Percentiles rank a stretch among this genome's conserved stretches.
phyloP scores from a whole-genome alignment of 2,113 vertebrate genomes.

The Carassius auratus region DNA sequence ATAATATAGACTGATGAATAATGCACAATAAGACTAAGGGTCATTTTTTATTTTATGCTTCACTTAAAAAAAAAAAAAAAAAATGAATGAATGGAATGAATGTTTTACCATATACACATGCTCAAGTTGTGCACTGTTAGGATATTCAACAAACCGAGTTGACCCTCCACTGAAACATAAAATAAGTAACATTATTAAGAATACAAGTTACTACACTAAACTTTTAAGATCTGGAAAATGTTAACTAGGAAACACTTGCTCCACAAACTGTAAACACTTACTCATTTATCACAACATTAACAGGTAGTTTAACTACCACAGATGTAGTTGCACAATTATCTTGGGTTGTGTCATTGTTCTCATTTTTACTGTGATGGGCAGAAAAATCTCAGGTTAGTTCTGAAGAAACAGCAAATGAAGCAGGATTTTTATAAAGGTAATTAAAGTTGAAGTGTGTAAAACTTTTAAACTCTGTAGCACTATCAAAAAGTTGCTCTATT shows the following conservation, averaged over 20 bases:
- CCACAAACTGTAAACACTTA: constrained; percentile 32
- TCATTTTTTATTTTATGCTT: background rate
- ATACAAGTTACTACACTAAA: background rate
- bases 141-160: constrained; percentile 46
- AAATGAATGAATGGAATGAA: background rate
- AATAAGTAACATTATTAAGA: background rate
- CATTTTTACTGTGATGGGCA: constrained; percentile 42
- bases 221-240: background rate
- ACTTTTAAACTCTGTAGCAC: background rate
- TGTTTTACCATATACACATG: constrained; percentile 52
- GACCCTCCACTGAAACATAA: constrained; percentile 48
- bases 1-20: background rate
- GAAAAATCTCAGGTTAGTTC: background rate
- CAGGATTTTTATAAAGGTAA: background rate
- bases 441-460: background rate
- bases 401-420: background rate
- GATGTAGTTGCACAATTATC: constrained; percentile 52
- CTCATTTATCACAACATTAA: constrained; percentile 54
- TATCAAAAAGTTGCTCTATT: background rate
- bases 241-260: background rate
- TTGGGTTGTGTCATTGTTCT: constrained; percentile 47
- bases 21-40: background rate
- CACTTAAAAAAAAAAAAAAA: background rate
- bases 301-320: constrained; percentile 37
- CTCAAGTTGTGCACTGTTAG: constrained; percentile 28